Evolutionary conservation across 2,797 vertebrate genomes (phyloP).

Genomic region (Amniataba percoides): DNA sequence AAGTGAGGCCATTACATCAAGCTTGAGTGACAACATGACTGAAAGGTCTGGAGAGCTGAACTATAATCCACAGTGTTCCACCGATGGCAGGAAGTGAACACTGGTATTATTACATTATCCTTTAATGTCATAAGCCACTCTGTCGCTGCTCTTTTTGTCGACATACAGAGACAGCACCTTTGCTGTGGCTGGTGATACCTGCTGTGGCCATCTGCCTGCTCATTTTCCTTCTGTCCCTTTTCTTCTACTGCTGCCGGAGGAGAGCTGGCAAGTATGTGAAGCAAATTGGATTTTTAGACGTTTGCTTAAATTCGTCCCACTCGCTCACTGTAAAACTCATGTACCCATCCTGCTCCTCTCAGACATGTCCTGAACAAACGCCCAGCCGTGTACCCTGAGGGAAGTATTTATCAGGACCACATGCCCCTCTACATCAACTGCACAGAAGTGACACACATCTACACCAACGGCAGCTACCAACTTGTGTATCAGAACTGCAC

Average conservation of each 20-base stretch:
- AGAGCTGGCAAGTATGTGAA: constrained; percentile 73
- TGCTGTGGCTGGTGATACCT: constrained; percentile 76
- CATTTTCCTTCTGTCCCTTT: constrained; percentile 60
- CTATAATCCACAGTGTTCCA: not conserved
- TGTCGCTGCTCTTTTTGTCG: constrained; percentile 24
- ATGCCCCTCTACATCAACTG: constrained; percentile 87
- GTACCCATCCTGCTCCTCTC: constrained; percentile 14
- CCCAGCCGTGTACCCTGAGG: constrained; percentile 62
- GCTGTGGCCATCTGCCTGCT: constrained; percentile 58
- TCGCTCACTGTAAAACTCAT: constrained; percentile 9
- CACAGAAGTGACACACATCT: constrained; percentile 86
- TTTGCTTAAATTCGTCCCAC: not conserved
- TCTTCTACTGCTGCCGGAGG: constrained; percentile 70
- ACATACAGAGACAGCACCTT: constrained; percentile 42
- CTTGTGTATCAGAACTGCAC: constrained; percentile 88
- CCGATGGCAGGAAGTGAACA: not conserved
- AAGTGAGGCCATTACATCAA: not conserved
- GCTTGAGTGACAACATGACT: not conserved
- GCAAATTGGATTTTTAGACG: not conserved
- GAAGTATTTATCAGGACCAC: constrained; percentile 77
- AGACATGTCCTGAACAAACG: constrained; percentile 61
- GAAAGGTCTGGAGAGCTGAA: not conserved
- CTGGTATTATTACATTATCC: not conserved
- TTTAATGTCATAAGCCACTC: constrained; percentile 7
- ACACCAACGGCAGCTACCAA: constrained; percentile 88